phyloP scores from a whole-genome alignment of 1,140 invertebrate species.

The Leptinotarsa texana region DNA sequence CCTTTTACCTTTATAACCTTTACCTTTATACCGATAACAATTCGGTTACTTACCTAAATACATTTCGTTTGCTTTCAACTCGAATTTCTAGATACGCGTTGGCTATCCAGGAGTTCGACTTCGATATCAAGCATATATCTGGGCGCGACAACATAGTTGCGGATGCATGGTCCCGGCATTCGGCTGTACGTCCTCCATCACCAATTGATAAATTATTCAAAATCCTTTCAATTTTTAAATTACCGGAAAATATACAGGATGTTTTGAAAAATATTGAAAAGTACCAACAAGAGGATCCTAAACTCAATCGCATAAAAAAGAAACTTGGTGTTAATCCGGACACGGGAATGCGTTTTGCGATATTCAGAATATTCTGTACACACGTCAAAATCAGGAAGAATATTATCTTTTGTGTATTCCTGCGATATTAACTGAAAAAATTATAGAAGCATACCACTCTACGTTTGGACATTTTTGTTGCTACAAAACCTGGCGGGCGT shows the following conservation, averaged over 20 bases:
- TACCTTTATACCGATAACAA: constrained; percentile 7
- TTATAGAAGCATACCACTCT: constrained; percentile 8
- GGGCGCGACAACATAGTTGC: constrained; percentile 3
- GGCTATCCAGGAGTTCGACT: constrained; percentile 12
- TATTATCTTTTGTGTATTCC: constrained; percentile 13
- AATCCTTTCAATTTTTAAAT: neutral
- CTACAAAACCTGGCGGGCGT: constrained; percentile 12
- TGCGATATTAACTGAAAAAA: neutral
- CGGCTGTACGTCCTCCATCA: neutral
- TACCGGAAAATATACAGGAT: neutral
- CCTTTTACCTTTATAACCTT: no score
- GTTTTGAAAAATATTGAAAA: neutral
- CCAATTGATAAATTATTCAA: constrained; percentile 12
- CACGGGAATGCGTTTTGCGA: neutral
- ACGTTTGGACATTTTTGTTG: constrained; percentile 15
- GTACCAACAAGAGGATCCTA: neutral
- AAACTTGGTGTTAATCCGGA: neutral
- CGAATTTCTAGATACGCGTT: constrained; percentile 14
- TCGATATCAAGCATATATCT: constrained; percentile 16
- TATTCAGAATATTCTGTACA: constrained; percentile 7
- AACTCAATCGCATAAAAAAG: neutral
- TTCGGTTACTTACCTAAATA: constrained; percentile 10
- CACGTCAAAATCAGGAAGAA: constrained; percentile 1
- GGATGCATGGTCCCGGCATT: constrained; percentile 12
- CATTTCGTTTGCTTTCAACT: constrained; percentile 1